phyloP scores from a whole-genome alignment of 2,888 invertebrate species.

The Gibbula magus region DNA sequence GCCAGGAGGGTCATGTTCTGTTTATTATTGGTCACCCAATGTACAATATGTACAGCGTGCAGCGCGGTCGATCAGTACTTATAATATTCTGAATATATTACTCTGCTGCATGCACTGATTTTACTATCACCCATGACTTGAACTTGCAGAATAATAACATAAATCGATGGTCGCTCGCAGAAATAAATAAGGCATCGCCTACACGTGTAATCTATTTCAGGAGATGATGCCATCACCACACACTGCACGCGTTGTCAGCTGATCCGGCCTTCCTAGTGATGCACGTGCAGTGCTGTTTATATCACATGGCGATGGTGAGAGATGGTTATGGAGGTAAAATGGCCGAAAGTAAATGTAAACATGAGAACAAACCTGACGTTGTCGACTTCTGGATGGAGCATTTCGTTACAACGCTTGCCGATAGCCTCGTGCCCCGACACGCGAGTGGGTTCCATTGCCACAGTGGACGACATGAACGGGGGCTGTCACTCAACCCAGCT shows the following conservation, averaged over 20 bases:
- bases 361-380: slow-evolving; percentile 10
- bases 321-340: background rate
- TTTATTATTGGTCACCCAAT: too few species aligned
- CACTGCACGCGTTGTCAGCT: too few species aligned
- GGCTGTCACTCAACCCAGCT: background rate
- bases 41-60: too few species aligned
- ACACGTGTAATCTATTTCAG: background rate
- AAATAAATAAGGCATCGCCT: too few species aligned
- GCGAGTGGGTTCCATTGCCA: background rate
- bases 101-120: too few species aligned
- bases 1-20: too few species aligned
- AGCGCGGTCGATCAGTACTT: too few species aligned
- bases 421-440: slow-evolving; percentile 23
- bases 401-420: slow-evolving; percentile 26
- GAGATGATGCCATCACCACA: background rate
- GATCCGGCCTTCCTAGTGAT: background rate
- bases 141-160: too few species aligned
- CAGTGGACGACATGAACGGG: background rate
- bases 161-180: too few species aligned
- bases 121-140: too few species aligned
- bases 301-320: background rate
- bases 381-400: slow-evolving; percentile 23
- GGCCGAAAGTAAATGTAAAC: background rate
- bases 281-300: background rate
- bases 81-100: too few species aligned